Conservation (phyloP, 2,113 vertebrate species). For the Zeus faber region DNA sequence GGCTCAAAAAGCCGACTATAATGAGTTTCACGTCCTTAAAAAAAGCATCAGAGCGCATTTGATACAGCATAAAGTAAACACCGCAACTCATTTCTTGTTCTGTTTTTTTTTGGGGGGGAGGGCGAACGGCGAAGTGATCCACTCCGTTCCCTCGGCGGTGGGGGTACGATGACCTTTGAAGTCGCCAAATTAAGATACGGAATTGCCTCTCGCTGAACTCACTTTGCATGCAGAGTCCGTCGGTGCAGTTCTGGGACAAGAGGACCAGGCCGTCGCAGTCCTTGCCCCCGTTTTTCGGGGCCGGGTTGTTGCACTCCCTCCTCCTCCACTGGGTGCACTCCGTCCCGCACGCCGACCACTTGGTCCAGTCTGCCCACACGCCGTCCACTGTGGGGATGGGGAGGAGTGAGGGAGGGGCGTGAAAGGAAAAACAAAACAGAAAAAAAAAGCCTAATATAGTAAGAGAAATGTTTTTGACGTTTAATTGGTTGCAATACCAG, state of each 20-base stretch:
- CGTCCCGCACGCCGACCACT: constrained; percentile 93
- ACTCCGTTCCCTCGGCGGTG: too few relatives aligned
- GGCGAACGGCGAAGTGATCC: too few relatives aligned
- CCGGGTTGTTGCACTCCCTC: constrained; percentile 87
- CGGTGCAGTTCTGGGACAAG: constrained; percentile 93
- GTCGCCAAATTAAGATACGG: too few relatives aligned
- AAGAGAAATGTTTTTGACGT: too few relatives aligned
- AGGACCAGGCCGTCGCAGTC: constrained; percentile 90
- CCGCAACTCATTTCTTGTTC: too few relatives aligned
- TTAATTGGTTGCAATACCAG: too few relatives aligned
- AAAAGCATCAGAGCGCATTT: too few relatives aligned
- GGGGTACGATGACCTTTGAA: too few relatives aligned
- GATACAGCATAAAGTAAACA: too few relatives aligned
- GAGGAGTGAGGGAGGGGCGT: background rate
- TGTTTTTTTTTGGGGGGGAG: too few relatives aligned
- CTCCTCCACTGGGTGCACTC: constrained; percentile 95
- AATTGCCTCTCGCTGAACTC: constrained; percentile 69
- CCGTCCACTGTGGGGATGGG: constrained; percentile 85
- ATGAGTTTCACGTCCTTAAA: too few relatives aligned
- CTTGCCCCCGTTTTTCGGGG: constrained; percentile 89
- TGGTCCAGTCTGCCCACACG: constrained; percentile 92
- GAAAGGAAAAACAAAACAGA: background rate
- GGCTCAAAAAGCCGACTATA: too few relatives aligned
- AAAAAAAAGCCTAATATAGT: background rate
- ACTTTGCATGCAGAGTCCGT: constrained; percentile 97